These are phyloP conservation scores for Hemithea aestivaria DNA, from an alignment of 2,888 invertebrate genomes.

Conservation along the genomic window DNA sequence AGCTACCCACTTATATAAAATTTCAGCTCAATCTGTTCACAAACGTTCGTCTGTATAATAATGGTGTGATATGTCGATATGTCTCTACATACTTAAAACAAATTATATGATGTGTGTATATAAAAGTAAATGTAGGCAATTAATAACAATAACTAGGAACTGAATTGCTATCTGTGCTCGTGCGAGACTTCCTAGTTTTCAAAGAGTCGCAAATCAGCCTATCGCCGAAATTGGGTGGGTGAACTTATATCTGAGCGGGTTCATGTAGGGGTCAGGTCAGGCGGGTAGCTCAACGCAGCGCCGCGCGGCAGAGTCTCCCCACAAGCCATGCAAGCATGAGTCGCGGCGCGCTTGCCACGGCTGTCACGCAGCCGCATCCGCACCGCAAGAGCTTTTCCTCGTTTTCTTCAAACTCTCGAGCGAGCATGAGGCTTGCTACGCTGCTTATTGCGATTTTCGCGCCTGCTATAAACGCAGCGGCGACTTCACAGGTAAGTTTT, in stretches of 20 bases:
- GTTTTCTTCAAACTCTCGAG: no score
- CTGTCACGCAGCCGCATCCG: constrained; percentile 24
- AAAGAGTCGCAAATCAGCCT: constrained; percentile 52
- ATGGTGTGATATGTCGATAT: no score
- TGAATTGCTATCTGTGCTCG: constrained; percentile 17
- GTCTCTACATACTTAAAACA: no score
- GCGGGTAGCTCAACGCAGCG: constrained; percentile 43
- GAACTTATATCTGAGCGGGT: constrained; percentile 70
- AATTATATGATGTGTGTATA: no score
- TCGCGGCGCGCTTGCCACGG: constrained; percentile 36
- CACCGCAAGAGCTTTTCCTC: constrained; percentile 4
- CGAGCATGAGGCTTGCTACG: not conserved
- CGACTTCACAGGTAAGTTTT: constrained; percentile 32
- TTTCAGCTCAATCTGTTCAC: no score
- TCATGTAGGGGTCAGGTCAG: constrained; percentile 63
- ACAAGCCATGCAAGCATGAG: constrained; percentile 60
- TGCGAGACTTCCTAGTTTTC: constrained; percentile 47
- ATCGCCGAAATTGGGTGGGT: constrained; percentile 73
- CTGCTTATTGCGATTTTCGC: constrained; percentile 16
- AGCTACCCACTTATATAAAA: no score
- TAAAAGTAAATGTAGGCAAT: not conserved
- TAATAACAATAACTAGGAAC: constrained; percentile 10
- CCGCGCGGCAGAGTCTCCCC: constrained; percentile 49
- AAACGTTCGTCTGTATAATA: no score
- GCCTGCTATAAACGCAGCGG: constrained; percentile 12